Conservation (phyloP, 2,113 vertebrate species). For the Climacteris rufus region DNA sequence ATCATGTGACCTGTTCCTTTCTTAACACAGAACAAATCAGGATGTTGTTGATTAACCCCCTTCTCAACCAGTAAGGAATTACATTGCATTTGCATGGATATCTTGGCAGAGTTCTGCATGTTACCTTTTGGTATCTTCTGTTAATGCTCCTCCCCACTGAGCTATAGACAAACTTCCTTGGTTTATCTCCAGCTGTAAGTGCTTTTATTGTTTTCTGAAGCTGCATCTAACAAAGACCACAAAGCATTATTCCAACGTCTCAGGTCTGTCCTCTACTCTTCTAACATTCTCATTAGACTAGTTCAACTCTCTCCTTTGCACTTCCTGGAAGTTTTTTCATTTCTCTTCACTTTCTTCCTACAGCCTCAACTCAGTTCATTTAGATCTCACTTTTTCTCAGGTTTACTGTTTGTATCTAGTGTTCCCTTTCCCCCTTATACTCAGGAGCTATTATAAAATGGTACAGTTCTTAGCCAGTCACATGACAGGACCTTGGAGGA, state of each 20-base stretch:
- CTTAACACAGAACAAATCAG: not conserved
- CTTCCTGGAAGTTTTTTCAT: not conserved
- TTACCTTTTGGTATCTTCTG: not conserved
- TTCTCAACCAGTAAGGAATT: not conserved
- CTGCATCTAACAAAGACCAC: not conserved
- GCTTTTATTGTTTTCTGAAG: not conserved
- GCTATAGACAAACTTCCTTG: not conserved
- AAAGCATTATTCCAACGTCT: not conserved
- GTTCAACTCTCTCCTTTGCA: not conserved
- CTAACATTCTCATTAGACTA: not conserved
- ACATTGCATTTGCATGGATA: not conserved
- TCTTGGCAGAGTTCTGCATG: not conserved
- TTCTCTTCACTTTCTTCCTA: not conserved
- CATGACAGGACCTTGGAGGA: not conserved
- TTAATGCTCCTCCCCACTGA: not conserved
- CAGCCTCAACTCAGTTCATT: not conserved
- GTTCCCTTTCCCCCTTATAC: not conserved
- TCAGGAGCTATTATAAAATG: not conserved
- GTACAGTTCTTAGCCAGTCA: not conserved
- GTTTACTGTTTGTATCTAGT: not conserved
- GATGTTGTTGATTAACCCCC: rapidly evolving
- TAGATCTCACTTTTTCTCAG: not conserved
- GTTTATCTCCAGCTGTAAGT: not conserved
- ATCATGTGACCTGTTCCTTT: not conserved
- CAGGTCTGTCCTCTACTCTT: not conserved